Evolutionary conservation across 2,797 vertebrate species (phyloP), one percentile per base, ranked within the genome.

Genomic region (Lycodopsis pacificus): DNA sequence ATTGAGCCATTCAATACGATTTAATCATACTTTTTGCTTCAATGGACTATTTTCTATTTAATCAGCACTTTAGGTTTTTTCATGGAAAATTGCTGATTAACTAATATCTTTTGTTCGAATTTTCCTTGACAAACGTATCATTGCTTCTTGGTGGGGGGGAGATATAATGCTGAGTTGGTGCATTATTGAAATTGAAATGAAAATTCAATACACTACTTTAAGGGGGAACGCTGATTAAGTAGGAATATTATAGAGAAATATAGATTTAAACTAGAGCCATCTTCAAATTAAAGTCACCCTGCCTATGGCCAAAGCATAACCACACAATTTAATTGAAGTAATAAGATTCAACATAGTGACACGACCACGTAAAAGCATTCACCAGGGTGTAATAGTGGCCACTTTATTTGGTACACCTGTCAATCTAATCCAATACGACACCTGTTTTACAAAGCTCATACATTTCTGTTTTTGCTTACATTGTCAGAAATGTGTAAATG

Each of bases 281-380:
- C 68, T 73, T 76, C 34, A 64, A 77, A 79, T 83, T 71, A 56
- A 73, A 74, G 49, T 64, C 25, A 74, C 67, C 46, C 38, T 75
- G 65, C 56, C 64, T 34, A 54, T 53, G 81, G 14, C 30, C 48
- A 48, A 65, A n/a, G 68, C 32, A 27, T 46, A 36, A 17, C 19
- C 10, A 27, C 7, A 10, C 54, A 73, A 65, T 73, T 54, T 32
- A 46, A 71, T 46, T 65, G 9, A 80, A 61, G 66, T 70, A 66
- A 53, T 40, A 20, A 22, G 3, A 58, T 69, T 78, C 12, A 12
- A 17, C 14, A 68, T n/a, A 51, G 25, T 30, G 44, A 30, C 64
- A 49, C 22, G 6, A 61, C 17, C 3, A 59, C 22, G 56, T 62
- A 10, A 40, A 58, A 68, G 19, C 38, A 63, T 44, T 70, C 53